Evolutionary conservation across 2,888 invertebrate genomes (phyloP).

Genomic region (Lottia scabra): DNA sequence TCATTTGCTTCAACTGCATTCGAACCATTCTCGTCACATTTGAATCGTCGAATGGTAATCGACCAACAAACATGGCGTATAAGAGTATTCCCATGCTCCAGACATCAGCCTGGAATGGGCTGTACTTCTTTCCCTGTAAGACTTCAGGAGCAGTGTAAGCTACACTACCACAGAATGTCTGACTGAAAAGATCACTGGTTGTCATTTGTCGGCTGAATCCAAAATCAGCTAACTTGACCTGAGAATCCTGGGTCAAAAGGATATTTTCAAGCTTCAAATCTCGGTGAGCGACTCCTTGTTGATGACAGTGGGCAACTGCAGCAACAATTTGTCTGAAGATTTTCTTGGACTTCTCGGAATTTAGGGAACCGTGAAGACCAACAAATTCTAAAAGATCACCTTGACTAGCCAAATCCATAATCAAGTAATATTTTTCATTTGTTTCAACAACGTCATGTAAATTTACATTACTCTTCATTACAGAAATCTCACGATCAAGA

Average conservation of each 20-base stretch:
- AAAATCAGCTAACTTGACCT: constrained; percentile 3
- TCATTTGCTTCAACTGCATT: not conserved
- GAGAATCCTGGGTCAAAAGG: not conserved
- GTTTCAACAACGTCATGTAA: not conserved
- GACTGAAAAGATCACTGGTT: not conserved
- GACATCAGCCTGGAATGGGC: not conserved
- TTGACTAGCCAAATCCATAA: not conserved
- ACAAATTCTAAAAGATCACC: constrained; percentile 1
- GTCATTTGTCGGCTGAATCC: constrained; percentile 5
- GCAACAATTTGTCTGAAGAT: constrained; percentile 4
- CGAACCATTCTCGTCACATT: constrained; percentile 1
- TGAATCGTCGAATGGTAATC: constrained; percentile 4
- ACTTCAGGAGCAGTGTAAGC: constrained; percentile 2
- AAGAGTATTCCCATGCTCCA: not conserved
- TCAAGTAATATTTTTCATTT: not conserved
- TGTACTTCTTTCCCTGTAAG: constrained; percentile 1
- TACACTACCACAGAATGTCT: constrained; percentile 6
- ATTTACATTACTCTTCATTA: not conserved
- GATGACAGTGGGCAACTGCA: constrained; percentile 1
- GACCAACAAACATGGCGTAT: not conserved
- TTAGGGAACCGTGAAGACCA: constrained; percentile 2
- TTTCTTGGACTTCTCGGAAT: constrained; percentile 2
- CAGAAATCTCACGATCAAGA: not conserved
- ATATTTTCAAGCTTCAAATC: constrained; percentile 1
- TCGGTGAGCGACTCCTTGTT: constrained; percentile 1